Percentiles rank a stretch among this genome's conserved stretches.
These are phyloP conservation scores for Drosophila mojavensis DNA, from an alignment of 1,140 invertebrate genomes.

Conservation along the genomic window DNA sequence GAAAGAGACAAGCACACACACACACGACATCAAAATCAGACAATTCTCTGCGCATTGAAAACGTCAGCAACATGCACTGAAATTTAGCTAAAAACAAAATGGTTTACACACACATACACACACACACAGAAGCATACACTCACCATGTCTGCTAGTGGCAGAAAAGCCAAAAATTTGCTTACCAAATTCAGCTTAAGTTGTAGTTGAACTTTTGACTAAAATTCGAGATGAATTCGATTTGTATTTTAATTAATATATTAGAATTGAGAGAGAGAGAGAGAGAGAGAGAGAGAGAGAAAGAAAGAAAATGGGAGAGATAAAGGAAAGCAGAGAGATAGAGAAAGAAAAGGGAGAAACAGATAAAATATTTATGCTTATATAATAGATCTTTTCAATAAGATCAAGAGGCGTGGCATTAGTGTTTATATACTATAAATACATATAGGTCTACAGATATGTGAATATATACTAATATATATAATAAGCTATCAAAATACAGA, in stretches of 20 bases:
- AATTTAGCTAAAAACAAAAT: slow-evolving; percentile 14
- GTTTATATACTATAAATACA: no score
- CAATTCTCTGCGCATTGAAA: slow-evolving; percentile 22
- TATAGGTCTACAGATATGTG: no score
- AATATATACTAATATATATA: no score
- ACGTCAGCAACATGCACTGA: slow-evolving; percentile 22
- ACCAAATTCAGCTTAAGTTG: background rate
- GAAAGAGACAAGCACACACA: background rate
- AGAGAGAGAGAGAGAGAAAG: no score
- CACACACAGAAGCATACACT: background rate
- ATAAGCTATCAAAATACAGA: no score
- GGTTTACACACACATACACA: background rate
- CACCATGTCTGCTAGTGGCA: background rate
- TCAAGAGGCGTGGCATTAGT: no score
- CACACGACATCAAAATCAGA: slow-evolving; percentile 21
- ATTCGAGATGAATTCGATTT: background rate
- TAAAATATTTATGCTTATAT: no score
- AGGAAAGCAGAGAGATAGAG: no score
- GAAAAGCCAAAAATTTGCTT: background rate
- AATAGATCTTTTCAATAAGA: no score
- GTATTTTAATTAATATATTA: background rate
- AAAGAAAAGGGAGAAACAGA: no score
- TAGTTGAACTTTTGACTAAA: background rate
- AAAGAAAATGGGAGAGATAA: no score
- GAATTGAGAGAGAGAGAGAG: no score